Evolutionary conservation across 2,797 vertebrate species (phyloP), one percentile per base, ranked within the genome.

Genomic region (Denticeps clupeoides): DNA sequence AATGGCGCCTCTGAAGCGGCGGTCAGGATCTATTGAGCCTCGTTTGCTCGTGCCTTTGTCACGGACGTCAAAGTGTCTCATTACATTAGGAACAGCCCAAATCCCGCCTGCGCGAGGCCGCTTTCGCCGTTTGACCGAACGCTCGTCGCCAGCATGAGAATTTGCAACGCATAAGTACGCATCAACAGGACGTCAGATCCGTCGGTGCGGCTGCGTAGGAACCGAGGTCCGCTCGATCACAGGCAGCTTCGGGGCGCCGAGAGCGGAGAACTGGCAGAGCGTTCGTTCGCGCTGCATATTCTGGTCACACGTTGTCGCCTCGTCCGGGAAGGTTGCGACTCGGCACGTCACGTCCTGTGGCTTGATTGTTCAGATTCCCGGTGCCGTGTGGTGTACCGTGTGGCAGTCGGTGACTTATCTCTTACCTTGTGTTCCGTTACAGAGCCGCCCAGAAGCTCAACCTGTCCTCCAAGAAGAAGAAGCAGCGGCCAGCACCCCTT

Each of bases 391-490:
- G 9, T 40, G 10, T 31, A 15, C 12, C 15, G 8, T 15, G 12
- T 22, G 3, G 12, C 9, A 5, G n/a, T 24, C 12, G 26, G 3
- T 12, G 12, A 41, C 22, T 49, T 42, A 24, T 19, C 16, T 47
- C 40, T n/a, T 18, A 13, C 2, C 13, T 15, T 21, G 11, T 19
- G 41, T 27, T 56, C 33, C 32, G 3, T 16, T n/a, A n/a, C 75
- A 99, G 94, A 83, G 93, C 94, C 37, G 94, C 94, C 59, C 93
- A 99, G 73, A 99, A 97, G 75, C 63, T 99, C 61, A 97, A 94
- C 56, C 80, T 99, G 22, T 88, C 94, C 1, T 97, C 94, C 32
- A 97, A 95, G 73, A 86, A 85, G 73, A 96, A 93, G 87, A 97
- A 96, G 66, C 93, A 91, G 59, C 88, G 75, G 41, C 77, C 63